Evolutionary conservation across 2,113 vertebrate genomes (phyloP).

Genomic region (Irena cyanogastra): DNA sequence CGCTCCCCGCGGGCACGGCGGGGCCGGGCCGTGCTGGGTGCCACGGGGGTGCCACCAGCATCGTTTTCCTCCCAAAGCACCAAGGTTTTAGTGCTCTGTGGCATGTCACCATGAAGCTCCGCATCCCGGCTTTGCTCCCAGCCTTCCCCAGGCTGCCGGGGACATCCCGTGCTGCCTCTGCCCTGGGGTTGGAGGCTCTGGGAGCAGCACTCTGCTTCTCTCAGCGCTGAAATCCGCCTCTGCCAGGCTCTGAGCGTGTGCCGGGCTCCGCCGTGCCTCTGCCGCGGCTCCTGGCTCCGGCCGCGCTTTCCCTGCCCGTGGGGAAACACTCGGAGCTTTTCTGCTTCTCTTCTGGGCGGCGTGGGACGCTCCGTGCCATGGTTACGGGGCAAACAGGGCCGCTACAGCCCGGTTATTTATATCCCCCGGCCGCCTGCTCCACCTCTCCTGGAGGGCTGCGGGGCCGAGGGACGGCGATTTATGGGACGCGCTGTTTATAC

Average conservation of each 20-base stretch:
- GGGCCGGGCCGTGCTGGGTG: not conserved
- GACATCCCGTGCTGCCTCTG: rapidly evolving
- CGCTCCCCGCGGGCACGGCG: not conserved
- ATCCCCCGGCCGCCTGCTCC: not conserved
- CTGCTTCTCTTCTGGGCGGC: not conserved
- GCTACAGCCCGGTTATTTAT: conserved; percentile 49
- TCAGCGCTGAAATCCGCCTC: rapidly evolving
- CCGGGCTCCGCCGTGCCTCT: rapidly evolving
- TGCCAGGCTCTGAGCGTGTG: rapidly evolving
- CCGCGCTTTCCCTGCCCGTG: rapidly evolving
- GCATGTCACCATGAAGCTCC: rapidly evolving
- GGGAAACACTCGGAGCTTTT: not conserved
- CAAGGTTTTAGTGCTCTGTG: rapidly evolving
- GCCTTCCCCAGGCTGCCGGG: rapidly evolving
- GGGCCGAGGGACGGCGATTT: conserved; percentile 7
- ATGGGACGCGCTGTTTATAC: not conserved
- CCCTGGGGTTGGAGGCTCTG: not conserved
- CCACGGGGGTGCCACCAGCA: rapidly evolving
- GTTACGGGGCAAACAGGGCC: conserved; percentile 53
- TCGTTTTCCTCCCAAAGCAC: rapidly evolving
- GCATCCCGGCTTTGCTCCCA: not conserved
- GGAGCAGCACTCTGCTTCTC: not conserved
- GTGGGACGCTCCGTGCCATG: conserved; percentile 18
- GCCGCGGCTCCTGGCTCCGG: not conserved
- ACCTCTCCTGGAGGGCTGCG: conserved; percentile 3